Conservation (phyloP, 2,888 invertebrate genomes). For the Teleogryllus oceanicus region DNA sequence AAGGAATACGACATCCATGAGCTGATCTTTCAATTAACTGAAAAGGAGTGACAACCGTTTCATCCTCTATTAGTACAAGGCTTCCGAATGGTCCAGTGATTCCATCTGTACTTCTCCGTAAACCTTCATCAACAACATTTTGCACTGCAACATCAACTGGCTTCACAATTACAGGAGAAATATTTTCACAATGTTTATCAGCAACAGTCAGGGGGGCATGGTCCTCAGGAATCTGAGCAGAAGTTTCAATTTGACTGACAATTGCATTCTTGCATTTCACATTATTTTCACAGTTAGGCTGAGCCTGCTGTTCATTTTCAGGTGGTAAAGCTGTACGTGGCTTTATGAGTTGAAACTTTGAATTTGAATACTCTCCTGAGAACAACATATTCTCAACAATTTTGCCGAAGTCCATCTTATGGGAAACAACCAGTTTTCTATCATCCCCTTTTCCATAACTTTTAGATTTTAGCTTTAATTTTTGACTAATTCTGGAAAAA, state of each 20-base stretch:
- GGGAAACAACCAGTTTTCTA: constrained; percentile 50
- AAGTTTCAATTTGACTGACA: neutral
- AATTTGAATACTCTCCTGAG: neutral
- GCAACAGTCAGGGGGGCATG: too few relatives aligned
- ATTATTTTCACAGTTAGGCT: neutral
- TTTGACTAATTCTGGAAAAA: constrained; percentile 47
- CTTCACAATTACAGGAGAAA: too few relatives aligned
- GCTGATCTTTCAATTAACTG: neutral
- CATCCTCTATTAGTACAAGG: neutral
- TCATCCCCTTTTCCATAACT: constrained; percentile 52
- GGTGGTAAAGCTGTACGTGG: neutral
- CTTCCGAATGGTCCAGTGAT: neutral
- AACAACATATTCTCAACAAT: constrained; percentile 20
- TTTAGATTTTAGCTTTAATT: constrained; percentile 51
- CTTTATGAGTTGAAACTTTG: neutral
- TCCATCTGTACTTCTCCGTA: too few relatives aligned
- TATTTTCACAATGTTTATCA: too few relatives aligned
- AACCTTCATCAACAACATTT: too few relatives aligned
- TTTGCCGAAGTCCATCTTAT: constrained; percentile 41
- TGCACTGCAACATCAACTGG: too few relatives aligned
- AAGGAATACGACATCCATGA: neutral
- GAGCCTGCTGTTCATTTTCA: too few relatives aligned
- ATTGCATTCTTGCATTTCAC: neutral
- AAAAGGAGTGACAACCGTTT: neutral
- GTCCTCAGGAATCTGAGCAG: neutral